phyloP scores from a whole-genome alignment of 2,113 vertebrate species.

The Pluvialis apricaria region DNA sequence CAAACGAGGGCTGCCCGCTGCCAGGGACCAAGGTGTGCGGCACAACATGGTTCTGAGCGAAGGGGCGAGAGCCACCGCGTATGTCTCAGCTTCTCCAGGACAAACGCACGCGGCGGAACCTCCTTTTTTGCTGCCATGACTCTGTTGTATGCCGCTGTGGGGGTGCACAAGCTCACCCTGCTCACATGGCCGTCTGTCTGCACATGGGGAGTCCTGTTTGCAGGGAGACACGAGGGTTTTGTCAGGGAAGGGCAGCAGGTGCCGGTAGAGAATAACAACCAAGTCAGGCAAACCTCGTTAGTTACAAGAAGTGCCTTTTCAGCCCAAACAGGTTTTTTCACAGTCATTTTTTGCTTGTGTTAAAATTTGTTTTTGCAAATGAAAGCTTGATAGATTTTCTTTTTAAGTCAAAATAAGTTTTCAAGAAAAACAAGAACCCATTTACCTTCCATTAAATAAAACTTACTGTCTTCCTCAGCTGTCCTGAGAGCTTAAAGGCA shows the following conservation, averaged over 20 bases:
- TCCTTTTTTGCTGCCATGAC: background rate
- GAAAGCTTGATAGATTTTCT: background rate
- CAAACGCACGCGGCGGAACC: background rate
- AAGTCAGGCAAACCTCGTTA: background rate
- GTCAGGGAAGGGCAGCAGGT: background rate
- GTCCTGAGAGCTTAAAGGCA: background rate
- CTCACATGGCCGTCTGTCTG: background rate
- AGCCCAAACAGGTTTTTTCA: background rate
- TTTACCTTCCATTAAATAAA: background rate
- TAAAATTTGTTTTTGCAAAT: background rate
- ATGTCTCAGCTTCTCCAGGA: background rate
- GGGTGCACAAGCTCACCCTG: background rate
- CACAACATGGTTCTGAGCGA: fast-evolving
- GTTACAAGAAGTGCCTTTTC: background rate
- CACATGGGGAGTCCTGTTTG: fast-evolving
- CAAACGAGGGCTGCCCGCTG: background rate
- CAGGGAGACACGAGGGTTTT: background rate
- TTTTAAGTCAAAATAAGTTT: background rate
- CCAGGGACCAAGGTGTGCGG: background rate
- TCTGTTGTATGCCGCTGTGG: fast-evolving
- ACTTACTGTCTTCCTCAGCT: background rate
- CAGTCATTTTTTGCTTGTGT: background rate
- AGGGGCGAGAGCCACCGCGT: fast-evolving
- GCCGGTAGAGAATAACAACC: background rate
- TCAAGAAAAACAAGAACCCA: background rate